Percentiles rank a stretch among this genome's conserved stretches.
These are phyloP conservation scores for Amazonetta brasiliensis DNA, from an alignment of 2,797 vertebrate species.

Conservation along the genomic window DNA sequence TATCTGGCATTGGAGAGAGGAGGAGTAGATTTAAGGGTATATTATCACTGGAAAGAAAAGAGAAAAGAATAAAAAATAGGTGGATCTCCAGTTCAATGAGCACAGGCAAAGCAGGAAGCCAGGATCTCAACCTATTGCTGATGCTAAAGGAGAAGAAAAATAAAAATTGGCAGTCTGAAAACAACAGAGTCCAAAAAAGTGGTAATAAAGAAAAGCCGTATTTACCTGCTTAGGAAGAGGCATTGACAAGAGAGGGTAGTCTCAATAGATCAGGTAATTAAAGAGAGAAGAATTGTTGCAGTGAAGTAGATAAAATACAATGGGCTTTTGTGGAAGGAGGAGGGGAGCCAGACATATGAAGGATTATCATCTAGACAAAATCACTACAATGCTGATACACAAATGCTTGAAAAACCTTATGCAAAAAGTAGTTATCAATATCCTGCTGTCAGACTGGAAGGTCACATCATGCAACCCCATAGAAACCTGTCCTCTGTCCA, in stretches of 20 bases:
- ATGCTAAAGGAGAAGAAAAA: background rate
- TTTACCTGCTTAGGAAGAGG: background rate
- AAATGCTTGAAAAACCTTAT: background rate
- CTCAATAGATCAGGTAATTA: background rate
- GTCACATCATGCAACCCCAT: accelerated
- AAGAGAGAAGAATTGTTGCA: background rate
- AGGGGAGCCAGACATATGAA: background rate
- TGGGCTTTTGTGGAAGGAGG: background rate
- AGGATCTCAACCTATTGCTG: background rate
- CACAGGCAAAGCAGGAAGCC: background rate
- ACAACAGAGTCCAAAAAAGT: background rate
- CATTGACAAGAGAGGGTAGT: background rate
- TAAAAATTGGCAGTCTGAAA: background rate
- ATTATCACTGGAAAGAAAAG: background rate
- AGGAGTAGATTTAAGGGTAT: background rate
- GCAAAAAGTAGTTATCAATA: background rate
- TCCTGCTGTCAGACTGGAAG: background rate
- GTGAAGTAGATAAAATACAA: background rate
- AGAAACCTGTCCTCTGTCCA: background rate
- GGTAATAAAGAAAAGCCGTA: background rate
- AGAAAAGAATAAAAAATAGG: background rate
- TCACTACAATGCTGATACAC: background rate
- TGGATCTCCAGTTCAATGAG: background rate
- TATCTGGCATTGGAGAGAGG: background rate
- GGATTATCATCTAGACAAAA: background rate